Conservation (phyloP, 2,888 invertebrate genomes). For the Eristalis pertinax region DNA sequence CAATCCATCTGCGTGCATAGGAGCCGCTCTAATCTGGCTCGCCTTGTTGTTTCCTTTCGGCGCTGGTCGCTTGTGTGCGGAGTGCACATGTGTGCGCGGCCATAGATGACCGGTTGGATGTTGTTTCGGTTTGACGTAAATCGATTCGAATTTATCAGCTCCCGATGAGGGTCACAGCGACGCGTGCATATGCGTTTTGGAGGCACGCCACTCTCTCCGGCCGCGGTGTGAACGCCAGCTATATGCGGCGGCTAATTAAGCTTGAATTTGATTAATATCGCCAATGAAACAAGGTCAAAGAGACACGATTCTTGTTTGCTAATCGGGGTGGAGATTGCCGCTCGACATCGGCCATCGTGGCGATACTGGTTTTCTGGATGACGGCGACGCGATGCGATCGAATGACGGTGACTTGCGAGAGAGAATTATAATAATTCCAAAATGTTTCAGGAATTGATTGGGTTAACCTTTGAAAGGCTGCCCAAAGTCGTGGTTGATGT, state of each 20-base stretch:
- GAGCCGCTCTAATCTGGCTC: constrained; percentile 5
- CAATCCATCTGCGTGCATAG: constrained; percentile 21
- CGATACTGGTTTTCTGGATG: neutral
- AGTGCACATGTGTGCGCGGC: neutral
- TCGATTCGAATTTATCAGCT: constrained; percentile 15
- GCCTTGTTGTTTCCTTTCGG: neutral
- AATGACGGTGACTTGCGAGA: neutral
- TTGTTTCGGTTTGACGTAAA: constrained; percentile 15
- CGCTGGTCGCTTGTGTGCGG: neutral
- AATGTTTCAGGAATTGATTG: neutral
- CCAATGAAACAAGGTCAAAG: constrained; percentile 26
- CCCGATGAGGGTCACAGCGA: neutral
- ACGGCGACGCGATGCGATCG: neutral
- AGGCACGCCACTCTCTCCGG: constrained; percentile 8
- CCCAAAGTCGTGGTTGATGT: neutral
- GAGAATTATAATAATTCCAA: neutral
- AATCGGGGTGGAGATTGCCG: constrained; percentile 13
- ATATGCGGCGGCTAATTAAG: neutral
- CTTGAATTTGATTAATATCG: constrained; percentile 2
- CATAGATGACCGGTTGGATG: constrained; percentile 14
- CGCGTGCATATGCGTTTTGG: constrained; percentile 11
- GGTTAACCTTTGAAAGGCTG: neutral
- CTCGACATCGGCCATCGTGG: neutral
- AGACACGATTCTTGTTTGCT: neutral
- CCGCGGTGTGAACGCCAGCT: no score